Percentiles rank a stretch among this genome's conserved stretches.
Evolutionary conservation across 2,113 vertebrate species (phyloP).

Genomic region (Polypterus bichir): DNA sequence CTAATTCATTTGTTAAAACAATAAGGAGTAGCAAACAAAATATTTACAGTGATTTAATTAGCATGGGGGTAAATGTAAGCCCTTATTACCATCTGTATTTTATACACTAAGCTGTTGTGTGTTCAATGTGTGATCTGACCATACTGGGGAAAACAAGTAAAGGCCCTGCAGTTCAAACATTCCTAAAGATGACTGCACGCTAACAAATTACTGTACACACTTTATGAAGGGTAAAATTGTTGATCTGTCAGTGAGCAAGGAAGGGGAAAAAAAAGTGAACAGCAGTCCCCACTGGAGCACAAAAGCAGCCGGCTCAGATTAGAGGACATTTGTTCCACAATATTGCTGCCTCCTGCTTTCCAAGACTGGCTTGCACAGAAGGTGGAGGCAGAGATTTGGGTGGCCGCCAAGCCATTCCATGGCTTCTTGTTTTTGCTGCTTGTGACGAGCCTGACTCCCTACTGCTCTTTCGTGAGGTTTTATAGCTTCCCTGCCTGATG

Average conservation of each 20-base stretch:
- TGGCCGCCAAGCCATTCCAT: slow-evolving; percentile 61
- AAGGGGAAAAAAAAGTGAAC: slow-evolving; percentile 36
- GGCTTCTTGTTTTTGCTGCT: slow-evolving; percentile 53
- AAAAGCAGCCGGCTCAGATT: slow-evolving; percentile 63
- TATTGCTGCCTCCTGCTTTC: slow-evolving; percentile 68
- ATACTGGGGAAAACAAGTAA: slow-evolving; percentile 28
- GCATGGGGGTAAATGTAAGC: too few relatives aligned
- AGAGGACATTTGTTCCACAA: slow-evolving; percentile 71
- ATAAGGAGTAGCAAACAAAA: too few relatives aligned
- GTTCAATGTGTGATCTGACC: too few relatives aligned
- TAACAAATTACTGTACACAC: slow-evolving; percentile 14
- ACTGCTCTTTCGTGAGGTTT: slow-evolving; percentile 66
- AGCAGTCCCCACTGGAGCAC: slow-evolving; percentile 51
- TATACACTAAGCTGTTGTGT: too few relatives aligned
- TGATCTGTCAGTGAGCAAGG: slow-evolving; percentile 24
- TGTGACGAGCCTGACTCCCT: slow-evolving; percentile 61
- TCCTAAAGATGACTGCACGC: slow-evolving; percentile 9
- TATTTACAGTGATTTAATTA: too few relatives aligned
- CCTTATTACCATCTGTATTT: too few relatives aligned
- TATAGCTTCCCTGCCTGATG: slow-evolving; percentile 80
- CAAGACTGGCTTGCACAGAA: slow-evolving; percentile 71
- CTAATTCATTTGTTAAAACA: too few relatives aligned
- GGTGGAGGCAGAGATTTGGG: slow-evolving; percentile 82
- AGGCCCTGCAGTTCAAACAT: slow-evolving; percentile 29
- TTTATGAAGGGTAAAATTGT: slow-evolving; percentile 36